Evolutionary conservation across 2,113 vertebrate genomes (phyloP).

Genomic region (Phalacrocorax carbo): DNA sequence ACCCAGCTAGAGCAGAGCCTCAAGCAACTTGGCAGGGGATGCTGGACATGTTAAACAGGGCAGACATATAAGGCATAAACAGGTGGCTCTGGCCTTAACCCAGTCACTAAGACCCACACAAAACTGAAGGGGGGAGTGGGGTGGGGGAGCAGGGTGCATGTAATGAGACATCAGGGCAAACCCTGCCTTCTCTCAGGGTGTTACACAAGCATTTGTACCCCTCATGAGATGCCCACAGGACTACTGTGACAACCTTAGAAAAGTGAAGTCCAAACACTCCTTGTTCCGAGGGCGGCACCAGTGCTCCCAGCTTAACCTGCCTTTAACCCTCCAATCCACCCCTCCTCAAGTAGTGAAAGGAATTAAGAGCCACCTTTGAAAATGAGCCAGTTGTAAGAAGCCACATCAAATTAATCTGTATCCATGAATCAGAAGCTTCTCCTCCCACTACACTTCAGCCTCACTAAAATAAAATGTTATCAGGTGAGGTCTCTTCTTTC

Average conservation of each 20-base stretch:
- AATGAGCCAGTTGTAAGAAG: neutral
- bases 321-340: neutral
- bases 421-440: neutral
- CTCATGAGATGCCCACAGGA: neutral
- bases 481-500: neutral
- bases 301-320: neutral
- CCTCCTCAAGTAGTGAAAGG: neutral
- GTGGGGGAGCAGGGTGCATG: too few relatives aligned
- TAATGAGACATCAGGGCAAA: neutral
- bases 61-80: rapidly evolving
- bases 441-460: neutral
- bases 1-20: neutral
- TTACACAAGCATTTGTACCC: neutral
- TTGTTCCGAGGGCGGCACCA: neutral
- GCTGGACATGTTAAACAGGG: neutral
- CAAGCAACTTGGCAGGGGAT: neutral
- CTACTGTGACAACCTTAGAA: neutral
- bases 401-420: neutral
- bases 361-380: neutral
- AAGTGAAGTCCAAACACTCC: neutral
- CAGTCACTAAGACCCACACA: neutral
- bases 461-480: neutral
- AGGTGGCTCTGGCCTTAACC: neutral
- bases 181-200: neutral
- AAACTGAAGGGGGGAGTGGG: neutral